Evolutionary conservation across 2,888 invertebrate genomes (phyloP).

Genomic region (Eumacrocentrus americanus): DNA sequence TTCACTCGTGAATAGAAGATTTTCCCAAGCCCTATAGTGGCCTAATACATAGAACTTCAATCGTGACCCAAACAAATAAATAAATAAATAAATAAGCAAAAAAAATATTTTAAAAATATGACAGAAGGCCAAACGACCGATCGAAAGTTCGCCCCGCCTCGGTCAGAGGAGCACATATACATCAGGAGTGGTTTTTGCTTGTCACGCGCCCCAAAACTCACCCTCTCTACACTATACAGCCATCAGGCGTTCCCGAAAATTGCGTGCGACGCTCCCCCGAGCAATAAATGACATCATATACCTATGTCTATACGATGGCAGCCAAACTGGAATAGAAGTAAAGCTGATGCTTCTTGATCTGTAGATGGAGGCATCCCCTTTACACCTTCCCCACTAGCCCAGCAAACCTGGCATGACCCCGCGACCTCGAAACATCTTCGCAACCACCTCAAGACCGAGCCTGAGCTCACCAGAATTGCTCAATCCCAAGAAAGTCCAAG

Average conservation of each 20-base stretch:
- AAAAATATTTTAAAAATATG: slow-evolving; percentile 15
- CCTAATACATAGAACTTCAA: neutral
- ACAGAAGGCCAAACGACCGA: slow-evolving; percentile 33
- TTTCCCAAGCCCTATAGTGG: neutral
- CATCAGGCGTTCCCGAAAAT: slow-evolving; percentile 27
- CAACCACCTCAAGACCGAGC: neutral
- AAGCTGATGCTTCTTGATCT: neutral
- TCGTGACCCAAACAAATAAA: neutral
- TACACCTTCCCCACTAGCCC: neutral
- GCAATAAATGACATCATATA: slow-evolving; percentile 6
- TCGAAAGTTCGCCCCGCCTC: slow-evolving; percentile 36
- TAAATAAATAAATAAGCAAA: neutral
- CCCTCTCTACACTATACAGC: neutral
- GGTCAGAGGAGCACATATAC: slow-evolving; percentile 5
- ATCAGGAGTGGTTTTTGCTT: slow-evolving; percentile 1
- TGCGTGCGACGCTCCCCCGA: slow-evolving; percentile 23
- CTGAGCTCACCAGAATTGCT: neutral
- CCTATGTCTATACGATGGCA: neutral
- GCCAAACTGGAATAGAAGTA: neutral
- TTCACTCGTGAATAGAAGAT: no score
- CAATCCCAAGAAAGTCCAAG: neutral
- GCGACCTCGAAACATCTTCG: slow-evolving; percentile 24
- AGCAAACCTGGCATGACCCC: slow-evolving; percentile 11
- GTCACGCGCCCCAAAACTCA: slow-evolving; percentile 10
- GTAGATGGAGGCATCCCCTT: slow-evolving; percentile 2